Evolutionary conservation across 2,797 vertebrate species (phyloP).

Genomic region (Melanotaenia maccullochi): DNA sequence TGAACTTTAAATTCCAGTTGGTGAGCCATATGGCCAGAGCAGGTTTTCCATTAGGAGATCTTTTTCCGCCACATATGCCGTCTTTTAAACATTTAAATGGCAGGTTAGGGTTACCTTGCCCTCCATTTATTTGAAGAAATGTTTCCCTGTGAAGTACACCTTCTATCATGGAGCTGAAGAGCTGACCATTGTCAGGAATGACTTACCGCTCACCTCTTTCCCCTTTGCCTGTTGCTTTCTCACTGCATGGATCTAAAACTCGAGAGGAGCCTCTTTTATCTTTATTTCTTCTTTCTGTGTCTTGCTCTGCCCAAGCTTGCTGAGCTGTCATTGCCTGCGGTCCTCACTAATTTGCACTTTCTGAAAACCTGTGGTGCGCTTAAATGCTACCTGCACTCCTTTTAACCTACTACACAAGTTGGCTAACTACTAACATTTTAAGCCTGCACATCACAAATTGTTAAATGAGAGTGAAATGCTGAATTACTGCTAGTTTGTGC

Average conservation of each 20-base stretch:
- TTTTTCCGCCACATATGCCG: constrained; percentile 69
- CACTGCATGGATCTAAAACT: constrained; percentile 55
- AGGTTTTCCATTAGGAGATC: constrained; percentile 53
- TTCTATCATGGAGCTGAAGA: constrained; percentile 35
- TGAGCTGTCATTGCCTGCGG: constrained; percentile 58
- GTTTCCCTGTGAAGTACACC: constrained; percentile 18
- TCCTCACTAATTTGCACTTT: constrained; percentile 73
- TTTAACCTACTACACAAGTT: constrained; percentile 62
- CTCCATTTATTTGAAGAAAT: constrained; percentile 49
- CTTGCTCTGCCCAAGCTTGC: constrained; percentile 61
- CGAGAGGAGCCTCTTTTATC: constrained; percentile 39
- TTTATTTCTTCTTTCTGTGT: constrained; percentile 28
- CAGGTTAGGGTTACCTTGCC: constrained; percentile 59
- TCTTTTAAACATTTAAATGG: constrained; percentile 68
- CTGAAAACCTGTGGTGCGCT: constrained; percentile 65
- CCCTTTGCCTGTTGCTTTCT: constrained; percentile 23
- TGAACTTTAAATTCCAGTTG: constrained; percentile 64
- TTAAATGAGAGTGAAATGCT: constrained; percentile 18
- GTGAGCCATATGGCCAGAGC: constrained; percentile 64
- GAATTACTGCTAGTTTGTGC: constrained; percentile 44
- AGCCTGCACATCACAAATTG: constrained; percentile 57
- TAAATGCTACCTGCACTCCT: constrained; percentile 70
- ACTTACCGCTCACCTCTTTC: constrained; percentile 25
- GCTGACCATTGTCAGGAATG: constrained; percentile 11
- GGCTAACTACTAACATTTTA: constrained; percentile 68